A percentile compares a stretch with the other conserved stretches of the same genome.
These are phyloP conservation scores for Poeciliopsis turrubarensis DNA, from an alignment of 2,113 vertebrate genomes.

Conservation along the genomic window DNA sequence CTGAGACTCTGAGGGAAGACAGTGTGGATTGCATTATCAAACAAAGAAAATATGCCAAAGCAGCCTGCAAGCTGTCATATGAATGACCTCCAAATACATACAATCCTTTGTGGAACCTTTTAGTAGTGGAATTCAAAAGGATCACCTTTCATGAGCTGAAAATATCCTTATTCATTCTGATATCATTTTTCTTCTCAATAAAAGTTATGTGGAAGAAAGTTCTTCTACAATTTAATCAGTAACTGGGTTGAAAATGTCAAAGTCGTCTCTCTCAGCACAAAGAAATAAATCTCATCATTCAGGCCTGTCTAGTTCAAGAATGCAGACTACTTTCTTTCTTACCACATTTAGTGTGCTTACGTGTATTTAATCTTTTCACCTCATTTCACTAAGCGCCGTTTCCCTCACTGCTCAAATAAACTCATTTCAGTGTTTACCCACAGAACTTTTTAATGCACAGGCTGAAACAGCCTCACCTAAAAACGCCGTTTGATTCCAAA, in stretches of 20 bases:
- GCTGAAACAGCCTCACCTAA: neutral
- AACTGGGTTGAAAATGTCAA: neutral
- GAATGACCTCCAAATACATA: neutral
- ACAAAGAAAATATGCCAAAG: neutral
- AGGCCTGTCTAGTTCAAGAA: neutral
- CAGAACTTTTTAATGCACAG: constrained; percentile 25
- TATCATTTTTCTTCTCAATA: neutral
- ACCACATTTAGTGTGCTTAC: neutral
- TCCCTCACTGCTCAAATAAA: constrained; percentile 24
- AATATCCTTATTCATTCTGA: neutral
- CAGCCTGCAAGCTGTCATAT: neutral
- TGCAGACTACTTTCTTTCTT: neutral
- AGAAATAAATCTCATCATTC: constrained; percentile 17
- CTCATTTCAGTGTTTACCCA: constrained; percentile 35
- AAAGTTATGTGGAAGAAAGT: neutral
- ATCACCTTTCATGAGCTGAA: neutral
- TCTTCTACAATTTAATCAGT: neutral
- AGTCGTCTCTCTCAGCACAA: neutral
- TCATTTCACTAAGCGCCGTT: constrained; percentile 13
- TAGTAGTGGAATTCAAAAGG: neutral
- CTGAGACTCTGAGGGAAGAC: neutral
- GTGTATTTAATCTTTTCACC: constrained; percentile 25
- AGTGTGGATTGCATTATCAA: neutral
- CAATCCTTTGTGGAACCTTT: neutral
- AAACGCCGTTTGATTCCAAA: constrained; percentile 18